Evolutionary conservation across 2,113 vertebrate species (phyloP), one percentile per base, ranked within the genome.

Genomic region (Egretta garzetta): DNA sequence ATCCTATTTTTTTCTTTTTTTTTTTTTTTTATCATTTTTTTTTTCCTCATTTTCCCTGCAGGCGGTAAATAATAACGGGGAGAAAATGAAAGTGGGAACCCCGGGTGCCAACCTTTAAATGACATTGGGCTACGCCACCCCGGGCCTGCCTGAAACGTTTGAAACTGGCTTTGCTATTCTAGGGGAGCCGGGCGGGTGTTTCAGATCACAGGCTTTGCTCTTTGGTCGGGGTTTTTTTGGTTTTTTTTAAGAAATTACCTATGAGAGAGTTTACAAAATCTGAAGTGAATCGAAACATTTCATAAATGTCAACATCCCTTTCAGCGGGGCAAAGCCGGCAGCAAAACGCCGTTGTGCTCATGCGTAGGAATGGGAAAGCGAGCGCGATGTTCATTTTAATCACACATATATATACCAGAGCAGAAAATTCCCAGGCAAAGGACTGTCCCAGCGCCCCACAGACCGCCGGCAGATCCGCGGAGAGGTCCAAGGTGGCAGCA

Each of bases 51-150:
- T 92, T 53, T 14, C 20, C 23, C 58, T 2, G 0, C 26, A 26
- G 50, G 66, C 1, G 7, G 64, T 60, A 71, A 91, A 83, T 23
- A 90, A 49, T 18, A 39, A 5, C 2, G 0, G 71, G 87, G 81
- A 39, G 43, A 50, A 75, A 91, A 60, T 39, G 39, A 39, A 39
- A 39, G 39, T 39, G 59, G 17, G 17, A 66, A 43, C 41, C 23
- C 45, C 2, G 1, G 59, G 80, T 68, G 43, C 55, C 73, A 93
- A 90, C 87, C 87, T 97, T 88, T 88, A 96, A 94, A 93, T 95
- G 96, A 96, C 95, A 81, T 84, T 95, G 96, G 67, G 77, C 55
- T n/a, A 22, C 50, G n/a, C 15, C 19, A 7, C 52, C 59, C 41
- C 3, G 58, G 73, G 72, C 23, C 52, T 63, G 52, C 73, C 75